Percentiles rank a stretch among this genome's conserved stretches.
Conservation (phyloP, 2,797 vertebrate species). For the Sitta carolinensis region DNA sequence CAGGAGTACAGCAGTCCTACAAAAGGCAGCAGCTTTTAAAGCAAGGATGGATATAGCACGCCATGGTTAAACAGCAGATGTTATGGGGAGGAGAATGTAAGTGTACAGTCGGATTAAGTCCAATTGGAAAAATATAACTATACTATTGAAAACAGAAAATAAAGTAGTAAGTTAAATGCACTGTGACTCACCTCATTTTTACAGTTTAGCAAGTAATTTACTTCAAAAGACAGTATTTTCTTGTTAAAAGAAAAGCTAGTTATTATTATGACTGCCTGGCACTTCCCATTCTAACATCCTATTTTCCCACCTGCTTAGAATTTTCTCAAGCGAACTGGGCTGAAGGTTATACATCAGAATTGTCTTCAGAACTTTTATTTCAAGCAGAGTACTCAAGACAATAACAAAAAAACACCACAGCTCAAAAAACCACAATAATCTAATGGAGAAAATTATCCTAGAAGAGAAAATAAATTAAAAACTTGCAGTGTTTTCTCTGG, state of each 20-base stretch:
- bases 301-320: neutral
- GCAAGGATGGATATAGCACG: neutral
- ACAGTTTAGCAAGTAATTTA: neutral
- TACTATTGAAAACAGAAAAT: constrained; percentile 21
- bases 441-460: neutral
- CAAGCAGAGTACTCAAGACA: neutral
- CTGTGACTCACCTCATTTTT: neutral
- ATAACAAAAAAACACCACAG: neutral
- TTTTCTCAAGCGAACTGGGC: neutral
- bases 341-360: neutral
- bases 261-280: neutral
- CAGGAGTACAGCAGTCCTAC: neutral
- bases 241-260: neutral
- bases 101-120: constrained; percentile 12
- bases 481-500: neutral
- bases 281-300: neutral
- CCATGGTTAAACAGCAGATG: constrained; percentile 41
- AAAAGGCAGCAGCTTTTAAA: constrained; percentile 22
- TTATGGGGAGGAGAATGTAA: constrained; percentile 39
- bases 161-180: neutral
- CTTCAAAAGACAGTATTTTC: neutral
- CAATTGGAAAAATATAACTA: constrained; percentile 16
- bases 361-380: neutral
- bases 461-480: neutral
- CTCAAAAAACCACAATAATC: neutral